Evolutionary conservation across 2,797 vertebrate genomes (phyloP).

Genomic region (Anguilla marmorata): DNA sequence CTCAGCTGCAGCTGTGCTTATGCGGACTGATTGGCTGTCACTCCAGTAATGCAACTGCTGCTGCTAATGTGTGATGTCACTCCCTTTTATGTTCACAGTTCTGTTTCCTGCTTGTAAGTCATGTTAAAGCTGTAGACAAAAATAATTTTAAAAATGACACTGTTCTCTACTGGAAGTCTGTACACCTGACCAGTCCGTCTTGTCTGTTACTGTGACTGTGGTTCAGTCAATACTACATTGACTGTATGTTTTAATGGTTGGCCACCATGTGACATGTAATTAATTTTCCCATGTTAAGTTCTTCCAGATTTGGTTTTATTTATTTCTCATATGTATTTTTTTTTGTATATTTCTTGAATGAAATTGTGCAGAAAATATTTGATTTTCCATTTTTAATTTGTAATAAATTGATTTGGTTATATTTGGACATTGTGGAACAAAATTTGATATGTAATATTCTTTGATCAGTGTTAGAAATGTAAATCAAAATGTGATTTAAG

Average conservation of each 20-base stretch:
- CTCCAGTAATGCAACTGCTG: slow-evolving; percentile 72
- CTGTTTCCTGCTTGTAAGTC: slow-evolving; percentile 60
- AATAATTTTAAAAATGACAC: slow-evolving; percentile 61
- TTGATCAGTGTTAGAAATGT: slow-evolving; percentile 17
- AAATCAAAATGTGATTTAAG: slow-evolving; percentile 2
- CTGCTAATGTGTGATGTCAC: slow-evolving; percentile 64
- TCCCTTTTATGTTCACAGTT: slow-evolving; percentile 52
- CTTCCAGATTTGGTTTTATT: slow-evolving; percentile 38
- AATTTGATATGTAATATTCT: neutral
- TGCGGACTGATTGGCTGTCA: slow-evolving; percentile 67
- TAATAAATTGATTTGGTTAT: slow-evolving; percentile 65
- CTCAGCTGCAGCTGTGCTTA: slow-evolving; percentile 43
- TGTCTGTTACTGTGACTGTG: slow-evolving; percentile 42
- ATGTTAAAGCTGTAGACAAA: slow-evolving; percentile 61
- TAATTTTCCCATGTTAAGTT: slow-evolving; percentile 25
- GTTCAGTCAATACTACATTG: neutral
- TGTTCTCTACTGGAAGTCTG: slow-evolving; percentile 61
- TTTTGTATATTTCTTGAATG: slow-evolving; percentile 36
- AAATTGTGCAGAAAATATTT: slow-evolving; percentile 41
- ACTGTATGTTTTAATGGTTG: slow-evolving; percentile 16
- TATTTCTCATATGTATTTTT: slow-evolving; percentile 28
- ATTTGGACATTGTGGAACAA: neutral
- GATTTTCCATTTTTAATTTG: slow-evolving; percentile 61
- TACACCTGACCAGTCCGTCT: neutral
- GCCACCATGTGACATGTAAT: neutral